Evolutionary conservation across 53 echinoderm and acorn worm genomes (phyloP).

Genomic region (Antedon mediterranea): DNA sequence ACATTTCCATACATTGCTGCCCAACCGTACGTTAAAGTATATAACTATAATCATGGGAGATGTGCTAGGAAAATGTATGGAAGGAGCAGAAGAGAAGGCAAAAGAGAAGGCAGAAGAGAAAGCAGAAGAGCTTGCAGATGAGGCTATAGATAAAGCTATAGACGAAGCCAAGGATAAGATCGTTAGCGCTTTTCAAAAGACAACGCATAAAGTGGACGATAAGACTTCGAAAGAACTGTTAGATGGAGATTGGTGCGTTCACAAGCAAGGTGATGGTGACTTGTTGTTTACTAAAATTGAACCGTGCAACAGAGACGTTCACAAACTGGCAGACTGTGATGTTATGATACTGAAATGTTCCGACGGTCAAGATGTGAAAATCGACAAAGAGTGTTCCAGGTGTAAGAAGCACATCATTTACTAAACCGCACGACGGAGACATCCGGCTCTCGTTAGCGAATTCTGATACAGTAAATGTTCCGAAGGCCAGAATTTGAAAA

Average conservation of each 20-base stretch:
- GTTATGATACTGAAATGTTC: not conserved
- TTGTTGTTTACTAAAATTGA: not conserved
- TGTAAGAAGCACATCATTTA: not conserved
- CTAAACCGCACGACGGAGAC: too few species aligned
- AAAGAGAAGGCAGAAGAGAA: not conserved
- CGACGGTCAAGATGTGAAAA: not conserved
- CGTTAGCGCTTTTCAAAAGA: not conserved
- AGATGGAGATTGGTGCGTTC: not conserved
- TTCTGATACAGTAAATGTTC: too few species aligned
- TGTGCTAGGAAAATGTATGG: not conserved
- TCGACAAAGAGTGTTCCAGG: not conserved
- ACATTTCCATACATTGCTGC: too few species aligned
- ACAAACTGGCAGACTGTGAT: not conserved
- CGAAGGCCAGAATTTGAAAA: too few species aligned
- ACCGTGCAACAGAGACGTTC: not conserved
- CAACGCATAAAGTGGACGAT: not conserved
- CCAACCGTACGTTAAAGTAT: too few species aligned
- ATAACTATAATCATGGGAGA: not conserved
- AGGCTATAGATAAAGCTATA: too few species aligned
- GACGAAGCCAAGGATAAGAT: too few species aligned
- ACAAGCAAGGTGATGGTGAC: not conserved
- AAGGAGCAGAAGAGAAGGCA: not conserved
- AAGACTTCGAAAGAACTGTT: not conserved
- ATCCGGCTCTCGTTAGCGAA: too few species aligned
- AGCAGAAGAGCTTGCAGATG: not conserved